Evolutionary conservation across 1,140 invertebrate species (phyloP).

Genomic region (Philaenus spumarius): DNA sequence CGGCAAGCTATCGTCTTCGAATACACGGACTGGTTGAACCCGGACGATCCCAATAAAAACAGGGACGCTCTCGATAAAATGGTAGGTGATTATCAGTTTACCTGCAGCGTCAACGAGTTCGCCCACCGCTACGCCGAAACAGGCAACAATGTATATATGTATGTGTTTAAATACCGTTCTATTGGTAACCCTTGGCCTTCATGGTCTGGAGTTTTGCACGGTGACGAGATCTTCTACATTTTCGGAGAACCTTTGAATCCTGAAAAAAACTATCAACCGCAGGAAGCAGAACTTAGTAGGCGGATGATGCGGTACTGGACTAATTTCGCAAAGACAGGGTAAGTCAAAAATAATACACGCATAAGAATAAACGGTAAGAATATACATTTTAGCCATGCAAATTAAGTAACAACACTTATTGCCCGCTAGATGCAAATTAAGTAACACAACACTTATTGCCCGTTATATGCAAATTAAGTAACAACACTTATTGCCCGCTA

Average conservation of each 20-base stretch:
- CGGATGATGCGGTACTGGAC: conserved; percentile 93
- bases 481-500: too few species aligned
- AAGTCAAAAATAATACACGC: too few species aligned
- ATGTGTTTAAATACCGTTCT: conserved; percentile 88
- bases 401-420: too few species aligned
- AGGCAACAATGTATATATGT: conserved; percentile 89
- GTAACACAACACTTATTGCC: too few species aligned
- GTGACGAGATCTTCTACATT: conserved; percentile 91
- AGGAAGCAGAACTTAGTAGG: conserved; percentile 73
- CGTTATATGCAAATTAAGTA: too few species aligned
- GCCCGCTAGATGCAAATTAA: too few species aligned
- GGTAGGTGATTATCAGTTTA: conserved; percentile 96
- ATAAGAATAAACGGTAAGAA: too few species aligned
- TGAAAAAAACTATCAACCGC: conserved; percentile 64
- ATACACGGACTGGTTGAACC: conserved; percentile 87
- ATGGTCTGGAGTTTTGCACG: conserved; percentile 95
- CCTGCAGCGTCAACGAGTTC: conserved; percentile 90
- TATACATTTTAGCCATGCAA: too few species aligned
- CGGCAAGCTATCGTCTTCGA: conserved; percentile 80
- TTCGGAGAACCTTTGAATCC: conserved; percentile 88
- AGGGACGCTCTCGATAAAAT: conserved; percentile 84
- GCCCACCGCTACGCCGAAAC: conserved; percentile 80
- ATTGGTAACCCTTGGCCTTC: conserved; percentile 79
- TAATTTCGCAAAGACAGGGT: conserved; percentile 93
- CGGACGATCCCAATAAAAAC: conserved; percentile 76